phyloP scores from a whole-genome alignment of 2,797 vertebrate species.

The Tapirus indicus region DNA sequence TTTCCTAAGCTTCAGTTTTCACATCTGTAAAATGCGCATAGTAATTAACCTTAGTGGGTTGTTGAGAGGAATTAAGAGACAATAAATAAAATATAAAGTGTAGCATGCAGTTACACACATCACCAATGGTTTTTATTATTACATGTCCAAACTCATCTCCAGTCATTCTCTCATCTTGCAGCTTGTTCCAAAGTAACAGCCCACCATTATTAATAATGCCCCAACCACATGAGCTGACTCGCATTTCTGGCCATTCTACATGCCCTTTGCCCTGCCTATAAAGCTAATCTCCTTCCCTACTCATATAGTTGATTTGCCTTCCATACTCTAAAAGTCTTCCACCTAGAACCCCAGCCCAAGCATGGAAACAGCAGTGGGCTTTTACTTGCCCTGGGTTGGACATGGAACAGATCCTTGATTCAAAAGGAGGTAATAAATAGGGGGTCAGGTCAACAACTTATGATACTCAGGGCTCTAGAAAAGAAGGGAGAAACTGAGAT shows the following conservation, averaged over 20 bases:
- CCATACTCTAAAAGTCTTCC: neutral
- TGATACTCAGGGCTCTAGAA: neutral
- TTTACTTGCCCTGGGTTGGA: conserved; percentile 9
- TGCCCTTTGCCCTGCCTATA: neutral
- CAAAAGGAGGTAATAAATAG: conserved; percentile 23
- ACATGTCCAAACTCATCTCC: neutral
- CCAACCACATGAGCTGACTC: neutral
- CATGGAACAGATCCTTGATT: neutral
- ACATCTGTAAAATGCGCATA: conserved; percentile 42
- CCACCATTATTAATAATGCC: neutral
- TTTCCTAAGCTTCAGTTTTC: neutral
- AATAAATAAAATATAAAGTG: neutral
- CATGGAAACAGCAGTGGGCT: conserved; percentile 8
- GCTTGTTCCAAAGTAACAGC: conserved; percentile 23
- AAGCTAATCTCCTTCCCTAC: neutral
- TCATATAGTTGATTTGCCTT: neutral
- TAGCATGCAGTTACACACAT: neutral
- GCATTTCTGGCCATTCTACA: conserved; percentile 36
- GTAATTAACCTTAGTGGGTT: neutral
- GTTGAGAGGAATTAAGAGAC: conserved; percentile 16
- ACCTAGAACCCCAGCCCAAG: neutral
- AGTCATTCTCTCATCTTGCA: conserved; percentile 9
- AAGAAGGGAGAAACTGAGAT: neutral
- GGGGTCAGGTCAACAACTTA: neutral
- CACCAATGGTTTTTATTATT: conserved; percentile 43